A percentile compares a stretch with the other conserved stretches of the same genome.
phyloP scores from a whole-genome alignment of 2,888 invertebrate species.

The Anagyrus pseudococci region DNA sequence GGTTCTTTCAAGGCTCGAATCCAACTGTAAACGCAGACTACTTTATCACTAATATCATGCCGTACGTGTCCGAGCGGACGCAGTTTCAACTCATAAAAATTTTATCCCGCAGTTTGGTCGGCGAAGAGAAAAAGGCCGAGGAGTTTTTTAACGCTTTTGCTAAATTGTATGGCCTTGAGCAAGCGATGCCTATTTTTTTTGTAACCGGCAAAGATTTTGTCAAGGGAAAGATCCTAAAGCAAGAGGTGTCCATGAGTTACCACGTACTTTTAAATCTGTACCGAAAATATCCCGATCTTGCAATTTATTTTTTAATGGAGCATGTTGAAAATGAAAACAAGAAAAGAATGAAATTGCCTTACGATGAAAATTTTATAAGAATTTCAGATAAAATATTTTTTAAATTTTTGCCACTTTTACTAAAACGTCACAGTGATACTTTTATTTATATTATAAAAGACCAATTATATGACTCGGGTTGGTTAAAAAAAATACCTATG shows the following conservation, averaged over 20 bases:
- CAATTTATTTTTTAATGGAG: conserved; percentile 49
- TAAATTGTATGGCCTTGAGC: conserved; percentile 41
- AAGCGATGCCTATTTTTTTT: conserved; percentile 47
- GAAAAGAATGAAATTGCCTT: background rate
- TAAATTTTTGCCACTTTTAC: background rate
- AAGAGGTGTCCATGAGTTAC: conserved; percentile 40
- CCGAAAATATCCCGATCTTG: conserved; percentile 45
- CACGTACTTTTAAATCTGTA: conserved; percentile 36
- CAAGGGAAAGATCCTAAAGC: conserved; percentile 24
- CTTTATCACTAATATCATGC: conserved; percentile 48
- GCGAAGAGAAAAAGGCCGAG: conserved; percentile 43
- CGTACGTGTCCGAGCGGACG: conserved; percentile 46
- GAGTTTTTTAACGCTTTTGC: conserved; percentile 46
- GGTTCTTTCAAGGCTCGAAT: conserved; percentile 51
- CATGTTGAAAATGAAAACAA: conserved; percentile 13
- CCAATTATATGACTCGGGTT: too few species aligned
- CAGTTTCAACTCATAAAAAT: conserved; percentile 47
- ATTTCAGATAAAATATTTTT: background rate
- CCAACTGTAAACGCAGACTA: conserved; percentile 43
- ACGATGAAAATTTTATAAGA: conserved; percentile 2
- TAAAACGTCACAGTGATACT: background rate
- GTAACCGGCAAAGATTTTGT: too few species aligned
- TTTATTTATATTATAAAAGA: too few species aligned
- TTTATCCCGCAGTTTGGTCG: conserved; percentile 42
- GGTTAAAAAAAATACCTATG: too few species aligned